Percentiles rank a stretch among this genome's conserved stretches.
Conservation (phyloP, 2,888 invertebrate species). For the Dryadula phaetusa region DNA sequence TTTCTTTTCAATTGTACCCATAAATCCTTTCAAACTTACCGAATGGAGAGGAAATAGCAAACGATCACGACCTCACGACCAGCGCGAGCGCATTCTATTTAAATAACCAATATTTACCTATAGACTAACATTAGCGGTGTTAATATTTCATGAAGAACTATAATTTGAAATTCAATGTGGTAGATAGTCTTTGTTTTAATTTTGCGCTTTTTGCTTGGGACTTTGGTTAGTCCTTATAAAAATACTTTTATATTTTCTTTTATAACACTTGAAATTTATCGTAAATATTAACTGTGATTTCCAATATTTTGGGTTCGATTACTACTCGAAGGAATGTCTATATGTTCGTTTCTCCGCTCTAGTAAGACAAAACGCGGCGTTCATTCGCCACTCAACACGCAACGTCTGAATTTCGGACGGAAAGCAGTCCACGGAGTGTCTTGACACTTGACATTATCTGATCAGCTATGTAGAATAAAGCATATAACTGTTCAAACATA, state of each 20-base stretch:
- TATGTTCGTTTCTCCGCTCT: no score
- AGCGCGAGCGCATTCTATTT: constrained; percentile 67
- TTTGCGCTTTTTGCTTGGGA: constrained; percentile 42
- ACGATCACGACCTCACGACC: constrained; percentile 63
- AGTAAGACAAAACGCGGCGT: no score
- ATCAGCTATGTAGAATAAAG: no score
- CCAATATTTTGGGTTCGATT: no score
- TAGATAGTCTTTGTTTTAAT: constrained; percentile 44
- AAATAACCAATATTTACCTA: constrained; percentile 58
- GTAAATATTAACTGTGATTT: no score
- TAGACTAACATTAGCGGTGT: constrained; percentile 58
- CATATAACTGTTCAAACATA: no score
- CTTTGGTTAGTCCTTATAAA: constrained; percentile 12
- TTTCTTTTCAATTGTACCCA: constrained; percentile 18
- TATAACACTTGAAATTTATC: no score
- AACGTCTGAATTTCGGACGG: no score
- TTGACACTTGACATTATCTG: no score
- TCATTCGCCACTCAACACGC: no score
- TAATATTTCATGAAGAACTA: constrained; percentile 78
- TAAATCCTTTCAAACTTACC: constrained; percentile 56
- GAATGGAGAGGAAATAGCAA: constrained; percentile 65
- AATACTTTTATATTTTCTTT: not conserved
- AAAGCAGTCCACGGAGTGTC: no score
- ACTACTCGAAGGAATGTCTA: no score
- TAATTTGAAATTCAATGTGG: constrained; percentile 65